A percentile compares a stretch with the other conserved stretches of the same genome.
These are phyloP conservation scores for Ptychoptera contaminata DNA, from an alignment of 2,888 invertebrate species.

Conservation along the genomic window DNA sequence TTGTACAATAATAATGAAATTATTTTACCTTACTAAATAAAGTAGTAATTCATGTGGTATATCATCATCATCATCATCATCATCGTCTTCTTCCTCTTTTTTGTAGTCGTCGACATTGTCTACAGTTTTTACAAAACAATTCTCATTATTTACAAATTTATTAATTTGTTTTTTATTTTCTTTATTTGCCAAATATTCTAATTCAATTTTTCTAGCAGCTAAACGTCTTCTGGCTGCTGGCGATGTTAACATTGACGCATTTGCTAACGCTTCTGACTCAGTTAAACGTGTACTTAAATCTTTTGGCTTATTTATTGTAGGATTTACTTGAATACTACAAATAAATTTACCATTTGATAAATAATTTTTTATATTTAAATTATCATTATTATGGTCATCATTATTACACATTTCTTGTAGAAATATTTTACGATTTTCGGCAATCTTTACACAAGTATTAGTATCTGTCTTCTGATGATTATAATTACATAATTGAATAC, in stretches of 20 bases:
- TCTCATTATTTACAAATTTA: background rate
- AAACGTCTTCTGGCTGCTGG: conserved; percentile 37
- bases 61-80: conserved; percentile 32
- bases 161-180: too few relatives aligned
- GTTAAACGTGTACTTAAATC: conserved; percentile 34
- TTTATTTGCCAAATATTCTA: conserved; percentile 20
- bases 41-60: conserved; percentile 44
- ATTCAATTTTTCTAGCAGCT: conserved; percentile 37
- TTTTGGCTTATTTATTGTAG: conserved; percentile 10
- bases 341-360: too few relatives aligned
- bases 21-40: conserved; percentile 44
- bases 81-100: too few relatives aligned
- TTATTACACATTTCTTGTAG: conserved; percentile 15
- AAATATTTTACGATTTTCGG: conserved; percentile 18
- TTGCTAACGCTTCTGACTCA: conserved; percentile 40
- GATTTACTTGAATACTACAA: too few relatives aligned
- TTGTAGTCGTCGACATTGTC: conserved; percentile 16
- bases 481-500: background rate
- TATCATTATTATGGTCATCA: conserved; percentile 1
- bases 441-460: conserved; percentile 11
- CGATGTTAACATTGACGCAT: conserved; percentile 40
- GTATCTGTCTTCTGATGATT: conserved; percentile 10
- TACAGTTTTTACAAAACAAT: too few relatives aligned
- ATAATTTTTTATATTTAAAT: too few relatives aligned
- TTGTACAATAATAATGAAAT: background rate